These are phyloP conservation scores for Ennomos erosarius DNA, from an alignment of 2,888 invertebrate genomes.

Conservation along the genomic window DNA sequence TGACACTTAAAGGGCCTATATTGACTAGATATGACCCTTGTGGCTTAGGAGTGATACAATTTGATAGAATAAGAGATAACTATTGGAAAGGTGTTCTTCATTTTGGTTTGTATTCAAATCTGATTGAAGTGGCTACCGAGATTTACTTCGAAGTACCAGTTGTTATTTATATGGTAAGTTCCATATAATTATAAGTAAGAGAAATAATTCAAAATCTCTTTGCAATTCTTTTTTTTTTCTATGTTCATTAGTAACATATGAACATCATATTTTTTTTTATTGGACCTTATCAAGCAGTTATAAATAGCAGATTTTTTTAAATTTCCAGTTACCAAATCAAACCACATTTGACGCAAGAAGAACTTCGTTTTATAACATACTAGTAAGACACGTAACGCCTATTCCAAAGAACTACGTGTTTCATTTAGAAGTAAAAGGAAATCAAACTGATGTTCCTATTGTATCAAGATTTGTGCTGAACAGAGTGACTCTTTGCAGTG, in stretches of 20 bases:
- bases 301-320: neutral
- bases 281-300: too few relatives aligned
- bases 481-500: slow-evolving; percentile 65
- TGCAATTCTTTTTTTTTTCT: too few relatives aligned
- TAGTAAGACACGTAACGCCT: slow-evolving; percentile 50
- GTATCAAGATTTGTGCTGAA: slow-evolving; percentile 62
- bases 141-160: slow-evolving; percentile 63
- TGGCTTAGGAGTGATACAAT: slow-evolving; percentile 68
- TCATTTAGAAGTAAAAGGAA: slow-evolving; percentile 46
- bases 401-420: slow-evolving; percentile 61
- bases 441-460: slow-evolving; percentile 55
- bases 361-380: slow-evolving; percentile 51
- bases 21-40: slow-evolving; percentile 73
- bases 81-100: slow-evolving; percentile 66
- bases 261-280: too few relatives aligned
- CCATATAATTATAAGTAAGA: too few relatives aligned
- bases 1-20: slow-evolving; percentile 65
- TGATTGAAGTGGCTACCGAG: slow-evolving; percentile 55
- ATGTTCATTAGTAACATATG: too few relatives aligned
- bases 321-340: slow-evolving; percentile 26
- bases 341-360: slow-evolving; percentile 45
- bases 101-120: slow-evolving; percentile 60
- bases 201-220: too few relatives aligned
- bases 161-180: slow-evolving; percentile 61
- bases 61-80: slow-evolving; percentile 59